Percentiles rank a stretch among this genome's conserved stretches.
These are phyloP conservation scores for Tiliacea aurago DNA, from an alignment of 2,888 invertebrate species.

Conservation along the genomic window DNA sequence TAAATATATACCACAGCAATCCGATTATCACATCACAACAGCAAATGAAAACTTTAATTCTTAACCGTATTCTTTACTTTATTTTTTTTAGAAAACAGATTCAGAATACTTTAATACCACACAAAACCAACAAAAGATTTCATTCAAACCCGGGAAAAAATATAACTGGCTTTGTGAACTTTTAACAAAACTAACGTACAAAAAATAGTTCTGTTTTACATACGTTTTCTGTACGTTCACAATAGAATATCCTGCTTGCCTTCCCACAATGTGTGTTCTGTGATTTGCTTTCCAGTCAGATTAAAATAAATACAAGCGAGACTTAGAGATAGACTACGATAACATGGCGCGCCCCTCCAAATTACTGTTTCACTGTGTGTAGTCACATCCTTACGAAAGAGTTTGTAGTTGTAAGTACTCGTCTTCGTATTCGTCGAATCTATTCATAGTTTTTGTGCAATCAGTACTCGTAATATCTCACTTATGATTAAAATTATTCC, in stretches of 20 bases:
- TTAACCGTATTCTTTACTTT: not conserved
- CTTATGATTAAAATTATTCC: too few relatives aligned
- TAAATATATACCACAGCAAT: too few relatives aligned
- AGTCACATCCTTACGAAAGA: too few relatives aligned
- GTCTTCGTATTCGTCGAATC: too few relatives aligned
- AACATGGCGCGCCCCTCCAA: too few relatives aligned
- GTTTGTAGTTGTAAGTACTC: too few relatives aligned
- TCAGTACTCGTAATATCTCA: too few relatives aligned
- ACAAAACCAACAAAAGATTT: not conserved
- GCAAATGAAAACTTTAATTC: not conserved
- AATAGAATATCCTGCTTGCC: not conserved
- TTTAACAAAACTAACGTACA: conserved; percentile 10
- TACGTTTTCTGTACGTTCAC: not conserved
- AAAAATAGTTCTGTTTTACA: conserved; percentile 10
- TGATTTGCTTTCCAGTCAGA: not conserved
- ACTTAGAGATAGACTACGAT: too few relatives aligned
- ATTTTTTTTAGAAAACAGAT: not conserved
- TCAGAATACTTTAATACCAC: not conserved
- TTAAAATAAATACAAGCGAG: not conserved
- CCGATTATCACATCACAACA: not conserved
- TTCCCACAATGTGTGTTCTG: not conserved
- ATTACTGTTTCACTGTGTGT: too few relatives aligned
- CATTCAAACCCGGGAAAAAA: conserved; percentile 7
- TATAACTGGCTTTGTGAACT: conserved; percentile 10
- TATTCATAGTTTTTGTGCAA: too few relatives aligned